Evolutionary conservation across 2,888 invertebrate genomes (phyloP).

Genomic region (Fragum whitleyi): DNA sequence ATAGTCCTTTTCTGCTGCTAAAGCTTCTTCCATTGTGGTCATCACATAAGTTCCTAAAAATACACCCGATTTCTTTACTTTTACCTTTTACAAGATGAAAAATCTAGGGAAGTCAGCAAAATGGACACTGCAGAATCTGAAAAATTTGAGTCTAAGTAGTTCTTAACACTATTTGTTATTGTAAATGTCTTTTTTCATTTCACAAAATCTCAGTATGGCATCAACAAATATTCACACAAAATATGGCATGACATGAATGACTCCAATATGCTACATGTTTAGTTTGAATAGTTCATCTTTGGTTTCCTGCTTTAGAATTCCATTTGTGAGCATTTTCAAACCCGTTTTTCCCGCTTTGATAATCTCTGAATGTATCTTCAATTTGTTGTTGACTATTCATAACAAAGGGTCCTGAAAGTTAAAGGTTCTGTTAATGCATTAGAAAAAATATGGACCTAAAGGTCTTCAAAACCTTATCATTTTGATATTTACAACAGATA

Average conservation of each 20-base stretch:
- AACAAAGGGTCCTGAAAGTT: conserved; percentile 84
- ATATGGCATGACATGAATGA: background rate
- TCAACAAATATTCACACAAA: background rate
- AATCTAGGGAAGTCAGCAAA: no score
- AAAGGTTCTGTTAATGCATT: no score
- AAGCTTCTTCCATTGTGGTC: conserved; percentile 84
- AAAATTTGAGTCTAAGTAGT: no score
- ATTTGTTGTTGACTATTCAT: conserved; percentile 85
- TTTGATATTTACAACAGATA: no score
- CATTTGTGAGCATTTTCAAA: conserved; percentile 84
- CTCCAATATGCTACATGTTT: no score
- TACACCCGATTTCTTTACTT: conserved; percentile 1
- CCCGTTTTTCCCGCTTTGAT: conserved; percentile 82
- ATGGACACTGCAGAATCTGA: no score
- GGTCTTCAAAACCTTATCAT: no score
- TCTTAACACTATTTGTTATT: no score
- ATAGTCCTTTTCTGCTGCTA: conserved; percentile 83
- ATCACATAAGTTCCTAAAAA: conserved; percentile 85
- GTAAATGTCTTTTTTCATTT: no score
- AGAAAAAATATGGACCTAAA: no score
- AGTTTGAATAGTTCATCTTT: background rate
- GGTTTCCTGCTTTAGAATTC: conserved; percentile 68
- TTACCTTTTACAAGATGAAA: no score
- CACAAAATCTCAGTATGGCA: no score
- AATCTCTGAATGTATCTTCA: conserved; percentile 83